Conservation (phyloP, 2,888 invertebrate genomes). For the Rotaria sp. region DNA sequence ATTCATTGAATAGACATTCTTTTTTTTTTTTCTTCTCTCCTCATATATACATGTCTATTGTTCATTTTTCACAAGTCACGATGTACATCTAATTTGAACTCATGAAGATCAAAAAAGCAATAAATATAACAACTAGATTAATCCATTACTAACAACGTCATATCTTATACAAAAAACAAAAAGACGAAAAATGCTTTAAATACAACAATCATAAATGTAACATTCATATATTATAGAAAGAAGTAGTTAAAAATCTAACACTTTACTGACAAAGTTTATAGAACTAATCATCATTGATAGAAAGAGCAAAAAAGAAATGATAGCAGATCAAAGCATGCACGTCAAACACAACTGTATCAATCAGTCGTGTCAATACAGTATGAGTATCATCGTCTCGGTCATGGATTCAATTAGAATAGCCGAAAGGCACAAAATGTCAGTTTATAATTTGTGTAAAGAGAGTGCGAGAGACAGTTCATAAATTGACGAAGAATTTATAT, state of each 20-base stretch:
- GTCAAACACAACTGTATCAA: constrained; percentile 24
- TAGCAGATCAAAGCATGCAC: constrained; percentile 16
- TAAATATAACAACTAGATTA: not conserved
- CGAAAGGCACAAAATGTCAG: constrained; percentile 18
- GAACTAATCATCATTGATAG: not conserved
- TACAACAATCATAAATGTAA: not conserved
- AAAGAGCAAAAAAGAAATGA: not conserved
- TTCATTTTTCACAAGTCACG: too few relatives aligned
- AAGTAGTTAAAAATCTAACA: not conserved
- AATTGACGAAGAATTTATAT: constrained; percentile 1
- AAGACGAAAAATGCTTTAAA: not conserved
- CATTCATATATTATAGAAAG: not conserved
- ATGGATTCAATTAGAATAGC: constrained; percentile 22
- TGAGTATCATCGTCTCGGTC: constrained; percentile 18
- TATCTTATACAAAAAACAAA: too few relatives aligned
- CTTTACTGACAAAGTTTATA: not conserved
- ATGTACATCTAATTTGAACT: not conserved
- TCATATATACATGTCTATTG: not conserved
- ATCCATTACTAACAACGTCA: too few relatives aligned
- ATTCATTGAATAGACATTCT: too few relatives aligned
- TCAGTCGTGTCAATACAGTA: constrained; percentile 22
- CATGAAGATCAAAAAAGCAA: not conserved
- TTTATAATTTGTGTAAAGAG: not conserved
- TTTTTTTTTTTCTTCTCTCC: too few relatives aligned
- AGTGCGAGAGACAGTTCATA: constrained; percentile 1